phyloP scores from a whole-genome alignment of 2,888 invertebrate species.

The Stenurella melanura region DNA sequence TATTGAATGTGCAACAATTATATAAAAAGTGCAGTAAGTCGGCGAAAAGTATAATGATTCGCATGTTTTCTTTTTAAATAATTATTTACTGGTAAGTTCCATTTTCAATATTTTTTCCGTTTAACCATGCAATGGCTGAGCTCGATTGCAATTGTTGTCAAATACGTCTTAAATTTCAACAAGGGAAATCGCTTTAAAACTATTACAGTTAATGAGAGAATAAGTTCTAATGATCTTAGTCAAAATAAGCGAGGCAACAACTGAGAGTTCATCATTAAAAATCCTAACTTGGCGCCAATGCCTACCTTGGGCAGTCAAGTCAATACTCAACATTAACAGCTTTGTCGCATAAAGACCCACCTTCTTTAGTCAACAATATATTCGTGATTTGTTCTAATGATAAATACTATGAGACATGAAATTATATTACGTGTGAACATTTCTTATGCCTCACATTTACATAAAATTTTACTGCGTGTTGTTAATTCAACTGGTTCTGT shows the following conservation, averaged over 20 bases:
- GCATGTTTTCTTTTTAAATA: too few species aligned
- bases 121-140: too few species aligned
- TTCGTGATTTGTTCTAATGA: slow-evolving; percentile 31
- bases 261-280: not conserved
- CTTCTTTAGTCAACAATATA: slow-evolving; percentile 23
- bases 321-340: not conserved
- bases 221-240: not conserved
- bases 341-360: slow-evolving; percentile 10
- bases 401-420: slow-evolving; percentile 33
- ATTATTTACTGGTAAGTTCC: too few species aligned
- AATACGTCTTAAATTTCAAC: too few species aligned
- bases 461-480: slow-evolving; percentile 32
- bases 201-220: not conserved
- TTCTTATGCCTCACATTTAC: slow-evolving; percentile 22
- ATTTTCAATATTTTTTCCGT: too few species aligned
- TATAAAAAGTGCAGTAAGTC: too few species aligned
- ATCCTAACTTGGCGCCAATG: slow-evolving; percentile 15
- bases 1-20: too few species aligned
- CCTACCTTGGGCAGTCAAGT: slow-evolving; percentile 17
- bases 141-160: too few species aligned
- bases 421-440: slow-evolving; percentile 39
- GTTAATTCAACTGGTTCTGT: slow-evolving; percentile 32
- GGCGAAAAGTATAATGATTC: too few species aligned
- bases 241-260: not conserved
- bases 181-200: too few species aligned